Base-by-base conservation (phyloP, 2,888 invertebrate species). In the Ormyrus labotus region DNA sequence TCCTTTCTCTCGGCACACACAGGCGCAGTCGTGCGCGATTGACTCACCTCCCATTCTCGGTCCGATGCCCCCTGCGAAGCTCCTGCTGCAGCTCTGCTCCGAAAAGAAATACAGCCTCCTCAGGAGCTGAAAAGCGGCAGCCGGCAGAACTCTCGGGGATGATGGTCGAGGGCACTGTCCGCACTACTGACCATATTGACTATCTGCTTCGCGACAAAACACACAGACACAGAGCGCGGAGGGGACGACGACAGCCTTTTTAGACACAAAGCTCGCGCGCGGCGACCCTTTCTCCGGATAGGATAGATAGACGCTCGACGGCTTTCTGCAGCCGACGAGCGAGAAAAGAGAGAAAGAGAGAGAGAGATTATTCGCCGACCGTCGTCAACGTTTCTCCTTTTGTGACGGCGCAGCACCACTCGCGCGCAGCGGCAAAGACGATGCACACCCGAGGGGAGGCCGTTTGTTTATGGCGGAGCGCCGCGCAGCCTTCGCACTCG, bases 161-260 rank as follows among this genome's bases (percentile, higher is more conserved):
- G 10, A 10, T 48, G 47, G n/a, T n/a, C 48, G 2, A 50, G 50
- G 71, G 19, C 57, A 61, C 51, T 65, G 4, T 45, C 50, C 48
- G 72, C 72, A 68, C 73, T 78, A 73, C 73, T 78, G 73, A 78
- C 78, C 78, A 78, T 78, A 73, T 73, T 73, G 72, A 72, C 71
- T 47, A 78, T 51, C 48, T 11, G 8, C 65, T 50, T n/a, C 53
- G 13, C 64, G 11, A 11, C 45, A 7, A 10, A 47, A 65, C 64
- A 19, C 5, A 58, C 58, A 50, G 47, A 58, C 70, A 51, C 34
- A 45, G 13, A 11, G 50, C n/a, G 34, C 34, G 34, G 69, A 47
- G 70, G 7, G 69, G 47, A 61, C 45, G 63, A 47, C 6, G 34
- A 55, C 47, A 55, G 51, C 13, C n/a, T 57, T 53, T 68, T 34